Base-by-base conservation (phyloP, 2,797 vertebrate genomes). In the Peromyscus attwateri region DNA sequence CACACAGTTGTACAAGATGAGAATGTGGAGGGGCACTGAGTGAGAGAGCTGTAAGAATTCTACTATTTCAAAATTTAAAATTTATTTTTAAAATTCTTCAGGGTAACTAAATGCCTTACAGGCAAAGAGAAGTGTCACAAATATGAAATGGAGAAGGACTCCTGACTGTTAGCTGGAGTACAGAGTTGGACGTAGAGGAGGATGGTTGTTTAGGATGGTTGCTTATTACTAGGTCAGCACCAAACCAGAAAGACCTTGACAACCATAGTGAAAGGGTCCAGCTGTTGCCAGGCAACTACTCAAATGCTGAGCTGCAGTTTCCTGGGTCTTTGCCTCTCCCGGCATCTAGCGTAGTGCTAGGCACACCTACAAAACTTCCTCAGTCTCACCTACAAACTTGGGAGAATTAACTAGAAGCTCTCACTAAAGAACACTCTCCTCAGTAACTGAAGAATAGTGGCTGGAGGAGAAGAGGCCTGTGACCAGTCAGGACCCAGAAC, bases 1-100 rank as follows among this genome's bases (percentile, higher is more conserved):
- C 76, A 60, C 21, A 57, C 21, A 7, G 37, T 71, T 91, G 90
- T 75, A 10, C 29, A 77, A 96, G 23, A 82, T 76, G 76, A 91
- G 34, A 73, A 49, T 0, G 0, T 40, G 37, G 31, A 43, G 7
- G 6, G 17, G 81, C 77, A 75, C 7, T 2, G 12, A 10, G 17
- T 46, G 16, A 93, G 27, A 83, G 37, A 1, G n/a, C 3, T 34
- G 55, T 1, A 57, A 10, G 23, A 82, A 92, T 21, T 68, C 85
- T 14, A 23, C 14, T 76, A 13, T 23, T 70, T 81, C 40, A 89
- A 76, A 91, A 82, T 46, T 66, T 68, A 68, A 79, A 62, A 6
- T 73, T 94, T 17, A 11, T 73, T 92, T 91, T 94, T 12, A 49
- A 40, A 77, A 66, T 81, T 43, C 77, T 43, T 81, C n/a, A 80